phyloP scores from a whole-genome alignment of 1,140 invertebrate species.

The Belonocnema kinseyi region DNA sequence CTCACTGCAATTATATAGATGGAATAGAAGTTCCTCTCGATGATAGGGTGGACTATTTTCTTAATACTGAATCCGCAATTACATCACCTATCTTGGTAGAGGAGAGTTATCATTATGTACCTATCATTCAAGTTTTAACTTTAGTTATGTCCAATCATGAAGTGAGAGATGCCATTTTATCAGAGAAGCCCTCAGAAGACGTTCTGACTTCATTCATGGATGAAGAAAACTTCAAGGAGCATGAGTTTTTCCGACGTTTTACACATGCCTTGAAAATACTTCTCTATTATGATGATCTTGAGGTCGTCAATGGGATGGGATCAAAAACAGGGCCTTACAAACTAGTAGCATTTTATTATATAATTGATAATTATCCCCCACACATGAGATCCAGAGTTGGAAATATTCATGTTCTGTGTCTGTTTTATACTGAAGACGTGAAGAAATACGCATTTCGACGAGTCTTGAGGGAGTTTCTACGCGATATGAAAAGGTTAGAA shows the following conservation, averaged over 20 bases:
- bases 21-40: neutral
- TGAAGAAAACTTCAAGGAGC: no score
- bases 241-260: no score
- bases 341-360: neutral
- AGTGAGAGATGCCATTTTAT: neutral
- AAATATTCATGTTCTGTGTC: neutral
- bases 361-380: neutral
- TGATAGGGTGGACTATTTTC: neutral
- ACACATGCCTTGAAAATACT: no score
- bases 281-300: no score
- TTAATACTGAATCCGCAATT: neutral
- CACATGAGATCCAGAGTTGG: neutral
- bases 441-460: neutral
- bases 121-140: constrained; percentile 1
- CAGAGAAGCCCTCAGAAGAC: neutral
- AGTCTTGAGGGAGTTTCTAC: neutral
- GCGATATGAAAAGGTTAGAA: no score
- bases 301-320: neutral
- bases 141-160: constrained; percentile 5
- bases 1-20: neutral
- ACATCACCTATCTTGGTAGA: neutral
- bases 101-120: neutral
- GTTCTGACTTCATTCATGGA: neutral
- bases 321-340: neutral
- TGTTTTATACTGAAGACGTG: neutral